Evolutionary conservation across 2,888 invertebrate genomes (phyloP), one percentile per base, ranked within the genome.

Genomic region (Glyphotaelius pellucidus): DNA sequence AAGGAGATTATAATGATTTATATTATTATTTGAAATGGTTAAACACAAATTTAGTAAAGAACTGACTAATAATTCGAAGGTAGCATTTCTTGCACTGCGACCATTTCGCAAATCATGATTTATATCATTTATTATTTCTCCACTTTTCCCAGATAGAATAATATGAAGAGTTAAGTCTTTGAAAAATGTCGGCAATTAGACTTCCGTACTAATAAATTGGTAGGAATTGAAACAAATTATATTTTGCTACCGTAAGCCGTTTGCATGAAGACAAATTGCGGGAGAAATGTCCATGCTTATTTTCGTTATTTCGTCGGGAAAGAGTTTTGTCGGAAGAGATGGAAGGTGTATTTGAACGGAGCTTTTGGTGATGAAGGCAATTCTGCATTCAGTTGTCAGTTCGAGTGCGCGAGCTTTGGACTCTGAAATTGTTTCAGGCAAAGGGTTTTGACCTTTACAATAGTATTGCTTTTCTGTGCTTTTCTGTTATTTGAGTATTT

Each of bases 191-290:
- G 47, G 86, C 47, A 38, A 86, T 86, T 86, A 52, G 47, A 86
- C 86, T 86, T 47, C 47, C 14, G 86, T 47, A 38, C 30, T 86
- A 86, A n/a, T 42, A 86, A 86, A 86, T 86, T 86, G 86, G 42
- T 30, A 86, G 19, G 42, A 86, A 86, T 86, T 86, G 81, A 81
- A 81, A 81, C 81, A 81, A 81, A 86, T 86, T 86, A 86, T 86
- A 86, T 86, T 86, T 47, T n/a, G 15, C 42, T n/a, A 25, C n/a
- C 35, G 25, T 42, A 86, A 47, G 47, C 86, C 86, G 35, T 84
- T 42, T 30, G 47, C 86, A 86, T 86, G 86, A 86, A 86, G 86
- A 86, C 42, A 86, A 42, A 86, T 86, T n/a, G 86, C 32, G 30
- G 14, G 81, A 81, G 32, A 32, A 81, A 81, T 32, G 30, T 32